Conservation (phyloP, 2,113 vertebrate species). For the Prietella phreatophila region DNA sequence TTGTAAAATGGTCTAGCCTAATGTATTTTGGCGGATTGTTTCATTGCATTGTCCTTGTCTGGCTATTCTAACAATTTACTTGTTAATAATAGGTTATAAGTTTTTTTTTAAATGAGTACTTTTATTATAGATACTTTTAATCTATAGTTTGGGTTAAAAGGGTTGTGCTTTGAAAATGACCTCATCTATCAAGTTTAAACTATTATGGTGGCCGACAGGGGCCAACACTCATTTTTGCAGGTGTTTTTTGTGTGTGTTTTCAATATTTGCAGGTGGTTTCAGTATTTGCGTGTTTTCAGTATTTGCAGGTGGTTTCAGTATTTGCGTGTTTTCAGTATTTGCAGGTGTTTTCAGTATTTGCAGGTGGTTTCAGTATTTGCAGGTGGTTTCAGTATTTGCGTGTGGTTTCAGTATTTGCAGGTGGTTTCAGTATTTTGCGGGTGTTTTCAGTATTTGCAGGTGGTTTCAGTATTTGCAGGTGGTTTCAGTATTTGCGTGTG, state of each 20-base stretch:
- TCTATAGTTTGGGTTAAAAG: background rate
- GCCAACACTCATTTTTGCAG: background rate
- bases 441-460: background rate
- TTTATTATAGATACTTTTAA: background rate
- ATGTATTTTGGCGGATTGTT: background rate
- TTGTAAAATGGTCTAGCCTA: background rate
- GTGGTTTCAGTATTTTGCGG: background rate
- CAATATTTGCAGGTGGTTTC: background rate
- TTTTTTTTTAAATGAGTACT: background rate
- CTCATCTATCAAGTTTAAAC: background rate
- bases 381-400: background rate
- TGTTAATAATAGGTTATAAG: background rate
- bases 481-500: background rate
- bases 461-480: background rate
- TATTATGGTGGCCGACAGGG: background rate
- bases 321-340: background rate
- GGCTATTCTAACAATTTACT: background rate
- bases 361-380: no score
- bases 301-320: background rate
- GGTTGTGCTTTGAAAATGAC: background rate
- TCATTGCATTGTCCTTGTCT: background rate
- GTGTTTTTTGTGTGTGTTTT: background rate
- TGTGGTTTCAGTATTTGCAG: background rate
- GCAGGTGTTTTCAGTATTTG: background rate
- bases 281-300: background rate